phyloP scores from a whole-genome alignment of 2,113 vertebrate species.

The Crotalus horridus region DNA sequence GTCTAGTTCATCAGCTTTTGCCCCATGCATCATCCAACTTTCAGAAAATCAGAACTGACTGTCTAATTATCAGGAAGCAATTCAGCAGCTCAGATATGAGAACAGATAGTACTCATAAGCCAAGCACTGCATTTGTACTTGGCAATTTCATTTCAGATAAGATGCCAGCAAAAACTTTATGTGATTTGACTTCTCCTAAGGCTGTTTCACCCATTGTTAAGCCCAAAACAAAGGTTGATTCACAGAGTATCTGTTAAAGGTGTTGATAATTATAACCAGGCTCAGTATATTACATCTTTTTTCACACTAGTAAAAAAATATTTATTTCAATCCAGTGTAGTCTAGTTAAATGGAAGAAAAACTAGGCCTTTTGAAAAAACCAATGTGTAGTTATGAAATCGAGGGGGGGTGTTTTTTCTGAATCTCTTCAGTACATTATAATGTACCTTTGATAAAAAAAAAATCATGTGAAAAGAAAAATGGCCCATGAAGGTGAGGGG shows the following conservation, averaged over 20 bases:
- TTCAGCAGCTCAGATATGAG: slow-evolving; percentile 10
- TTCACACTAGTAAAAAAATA: neutral
- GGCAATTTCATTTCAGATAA: neutral
- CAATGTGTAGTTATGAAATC: neutral
- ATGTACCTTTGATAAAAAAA: neutral
- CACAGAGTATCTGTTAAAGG: neutral
- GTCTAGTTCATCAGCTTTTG: slow-evolving; percentile 40
- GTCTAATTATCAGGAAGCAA: slow-evolving; percentile 33
- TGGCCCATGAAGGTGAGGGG: no score
- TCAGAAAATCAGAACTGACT: slow-evolving; percentile 45
- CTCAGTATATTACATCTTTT: neutral
- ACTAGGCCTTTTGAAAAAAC: neutral
- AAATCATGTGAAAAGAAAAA: neutral
- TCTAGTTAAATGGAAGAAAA: neutral
- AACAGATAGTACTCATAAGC: neutral
- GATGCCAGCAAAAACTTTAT: neutral
- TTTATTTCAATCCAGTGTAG: neutral
- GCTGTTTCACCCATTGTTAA: neutral
- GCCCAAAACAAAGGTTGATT: neutral
- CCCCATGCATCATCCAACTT: slow-evolving; percentile 10
- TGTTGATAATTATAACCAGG: neutral
- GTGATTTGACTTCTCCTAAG: neutral
- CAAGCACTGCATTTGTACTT: slow-evolving; percentile 5
- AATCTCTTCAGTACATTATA: neutral
- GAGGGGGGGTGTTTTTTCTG: neutral